A percentile compares a stretch with the other conserved stretches of the same genome.
These are phyloP conservation scores for Cassiopea andromeda DNA, from an alignment of 30 jellyfish, hydroid and myxozoan genomes.

Conservation along the genomic window DNA sequence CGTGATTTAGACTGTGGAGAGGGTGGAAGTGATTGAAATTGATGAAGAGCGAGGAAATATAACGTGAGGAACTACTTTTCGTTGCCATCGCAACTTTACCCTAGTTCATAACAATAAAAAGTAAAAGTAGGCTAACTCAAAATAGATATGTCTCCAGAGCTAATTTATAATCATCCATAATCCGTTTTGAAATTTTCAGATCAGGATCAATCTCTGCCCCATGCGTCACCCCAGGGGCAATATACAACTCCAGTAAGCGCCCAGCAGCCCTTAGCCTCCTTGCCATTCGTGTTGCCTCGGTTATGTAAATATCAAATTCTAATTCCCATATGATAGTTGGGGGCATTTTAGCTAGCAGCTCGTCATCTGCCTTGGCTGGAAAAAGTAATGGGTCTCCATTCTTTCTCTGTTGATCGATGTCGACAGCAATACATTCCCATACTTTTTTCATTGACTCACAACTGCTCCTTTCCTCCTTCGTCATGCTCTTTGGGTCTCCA, in stretches of 20 bases:
- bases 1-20: no score
- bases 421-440: constrained; percentile 50
- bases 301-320: constrained; percentile 43
- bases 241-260: constrained; percentile 40
- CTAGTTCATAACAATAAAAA: no score
- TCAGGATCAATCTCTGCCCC: constrained; percentile 1
- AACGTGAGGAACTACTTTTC: no score
- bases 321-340: constrained; percentile 45
- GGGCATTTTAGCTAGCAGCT: constrained; percentile 31
- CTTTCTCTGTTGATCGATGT: constrained; percentile 41
- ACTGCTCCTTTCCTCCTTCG: constrained; percentile 36
- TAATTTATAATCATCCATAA: background rate
- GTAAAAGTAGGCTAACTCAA: no score
- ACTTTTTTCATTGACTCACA: background rate
- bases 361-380: constrained; percentile 67
- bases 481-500: constrained; percentile 49
- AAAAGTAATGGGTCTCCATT: constrained; percentile 48
- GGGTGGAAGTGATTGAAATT: no score
- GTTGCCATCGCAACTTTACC: no score
- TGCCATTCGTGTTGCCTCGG: constrained; percentile 41
- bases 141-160: constrained; percentile 23
- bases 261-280: constrained; percentile 61
- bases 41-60: no score
- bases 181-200: background rate
- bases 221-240: constrained; percentile 54